A percentile compares a stretch with the other conserved stretches of the same genome.
Evolutionary conservation across 2,797 vertebrate genomes (phyloP).

Genomic region (Arnoldichthys spilopterus): DNA sequence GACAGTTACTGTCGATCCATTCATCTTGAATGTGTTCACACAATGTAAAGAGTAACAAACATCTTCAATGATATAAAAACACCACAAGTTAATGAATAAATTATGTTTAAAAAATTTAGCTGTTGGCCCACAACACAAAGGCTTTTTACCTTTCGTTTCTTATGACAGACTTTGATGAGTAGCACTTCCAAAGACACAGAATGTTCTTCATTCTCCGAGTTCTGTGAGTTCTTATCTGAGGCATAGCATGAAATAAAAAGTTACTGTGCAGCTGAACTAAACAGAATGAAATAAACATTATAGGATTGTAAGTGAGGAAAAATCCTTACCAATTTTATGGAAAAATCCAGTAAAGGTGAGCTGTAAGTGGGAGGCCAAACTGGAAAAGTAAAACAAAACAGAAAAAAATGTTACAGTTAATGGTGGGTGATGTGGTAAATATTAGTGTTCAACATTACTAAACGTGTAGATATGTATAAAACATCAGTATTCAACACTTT

Average conservation of each 20-base stretch:
- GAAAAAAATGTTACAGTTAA: not conserved
- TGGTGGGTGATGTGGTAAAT: too few species aligned
- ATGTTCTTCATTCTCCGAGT: constrained; percentile 90
- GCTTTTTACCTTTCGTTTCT: constrained; percentile 86
- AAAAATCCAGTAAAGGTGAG: constrained; percentile 98
- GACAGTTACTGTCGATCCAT: too few species aligned
- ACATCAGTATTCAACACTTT: too few species aligned
- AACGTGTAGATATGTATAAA: too few species aligned
- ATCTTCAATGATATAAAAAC: too few species aligned
- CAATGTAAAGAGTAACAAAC: too few species aligned
- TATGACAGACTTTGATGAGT: constrained; percentile 91
- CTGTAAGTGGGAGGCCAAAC: constrained; percentile 92
- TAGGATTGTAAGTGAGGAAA: not conserved
- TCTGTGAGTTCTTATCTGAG: constrained; percentile 87
- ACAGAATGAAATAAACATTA: not conserved
- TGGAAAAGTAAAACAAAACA: constrained; percentile 58
- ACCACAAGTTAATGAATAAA: too few species aligned
- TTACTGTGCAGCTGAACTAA: not conserved
- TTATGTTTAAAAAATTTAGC: too few species aligned
- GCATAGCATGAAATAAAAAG: not conserved
- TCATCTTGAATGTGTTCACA: too few species aligned
- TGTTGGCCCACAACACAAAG: not conserved
- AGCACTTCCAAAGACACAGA: constrained; percentile 89
- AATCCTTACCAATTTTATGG: constrained; percentile 90
- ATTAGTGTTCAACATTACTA: too few species aligned